phyloP scores from a whole-genome alignment of 2,113 vertebrate species.

The Glareola pratincola region DNA sequence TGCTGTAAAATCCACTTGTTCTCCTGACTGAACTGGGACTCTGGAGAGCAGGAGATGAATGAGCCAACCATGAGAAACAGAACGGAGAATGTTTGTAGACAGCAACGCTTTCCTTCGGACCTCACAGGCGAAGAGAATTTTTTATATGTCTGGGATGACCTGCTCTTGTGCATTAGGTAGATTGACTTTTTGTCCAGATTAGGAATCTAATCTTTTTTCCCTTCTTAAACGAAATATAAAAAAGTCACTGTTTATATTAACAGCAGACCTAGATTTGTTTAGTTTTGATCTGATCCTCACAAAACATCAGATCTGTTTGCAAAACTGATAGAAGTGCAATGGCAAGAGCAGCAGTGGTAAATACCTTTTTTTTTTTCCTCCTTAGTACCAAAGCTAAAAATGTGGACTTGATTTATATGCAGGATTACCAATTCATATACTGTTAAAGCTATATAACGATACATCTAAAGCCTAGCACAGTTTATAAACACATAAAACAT shows the following conservation, averaged over 20 bases:
- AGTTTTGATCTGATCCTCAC: background rate
- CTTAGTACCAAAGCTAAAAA: background rate
- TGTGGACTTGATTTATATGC: background rate
- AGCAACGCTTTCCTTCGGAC: background rate
- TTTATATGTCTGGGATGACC: background rate
- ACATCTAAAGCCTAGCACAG: background rate
- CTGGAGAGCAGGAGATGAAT: background rate
- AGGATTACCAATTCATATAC: background rate
- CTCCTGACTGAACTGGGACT: background rate
- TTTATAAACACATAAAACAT: background rate
- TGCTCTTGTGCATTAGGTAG: background rate
- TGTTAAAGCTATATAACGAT: background rate
- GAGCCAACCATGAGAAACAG: background rate
- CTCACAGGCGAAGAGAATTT: background rate
- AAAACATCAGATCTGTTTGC: background rate
- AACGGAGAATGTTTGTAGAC: background rate
- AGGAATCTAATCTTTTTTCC: background rate
- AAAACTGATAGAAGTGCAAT: background rate
- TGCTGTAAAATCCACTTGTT: background rate
- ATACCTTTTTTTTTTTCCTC: background rate
- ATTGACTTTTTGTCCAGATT: background rate
- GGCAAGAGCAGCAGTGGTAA: background rate
- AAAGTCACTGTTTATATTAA: background rate
- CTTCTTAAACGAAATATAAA: background rate
- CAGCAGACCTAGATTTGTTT: background rate